Evolutionary conservation across 2,113 vertebrate species (phyloP).

Genomic region (Psammodynastes pulverulentus): DNA sequence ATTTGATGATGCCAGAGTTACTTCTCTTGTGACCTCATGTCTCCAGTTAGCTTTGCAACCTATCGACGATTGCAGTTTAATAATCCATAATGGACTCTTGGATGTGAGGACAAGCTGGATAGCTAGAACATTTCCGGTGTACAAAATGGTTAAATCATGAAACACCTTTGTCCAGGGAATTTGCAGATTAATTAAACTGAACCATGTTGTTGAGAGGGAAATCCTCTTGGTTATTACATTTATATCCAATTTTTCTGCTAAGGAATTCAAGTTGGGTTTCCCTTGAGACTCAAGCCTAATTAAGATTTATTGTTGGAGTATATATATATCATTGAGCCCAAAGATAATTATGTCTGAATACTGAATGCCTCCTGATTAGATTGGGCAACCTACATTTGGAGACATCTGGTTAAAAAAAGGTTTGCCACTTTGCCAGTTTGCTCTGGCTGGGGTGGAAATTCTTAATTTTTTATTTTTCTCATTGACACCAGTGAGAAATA

Average conservation of each 20-base stretch:
- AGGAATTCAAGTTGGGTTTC: neutral
- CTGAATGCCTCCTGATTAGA: neutral
- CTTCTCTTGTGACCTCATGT: neutral
- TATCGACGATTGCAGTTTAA: neutral
- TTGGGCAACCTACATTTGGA: neutral
- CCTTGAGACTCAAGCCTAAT: neutral
- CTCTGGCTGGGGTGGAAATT: neutral
- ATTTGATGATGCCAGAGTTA: slow-evolving; percentile 13
- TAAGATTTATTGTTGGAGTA: neutral
- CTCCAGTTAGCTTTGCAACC: neutral
- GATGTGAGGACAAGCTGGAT: neutral
- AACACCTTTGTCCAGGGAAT: neutral
- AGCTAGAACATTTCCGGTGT: neutral
- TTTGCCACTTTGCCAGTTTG: too few species aligned
- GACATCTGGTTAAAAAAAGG: neutral
- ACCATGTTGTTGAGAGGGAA: neutral
- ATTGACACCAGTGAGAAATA: neutral
- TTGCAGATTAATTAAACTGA: neutral
- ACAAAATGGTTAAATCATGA: neutral
- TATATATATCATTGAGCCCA: neutral
- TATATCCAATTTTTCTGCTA: neutral
- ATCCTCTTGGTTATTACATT: neutral
- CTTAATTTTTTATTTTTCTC: neutral
- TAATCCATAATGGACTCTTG: neutral
- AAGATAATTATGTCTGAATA: neutral